Evolutionary conservation across 2,888 invertebrate genomes (phyloP).

Genomic region (Netelia virgata): DNA sequence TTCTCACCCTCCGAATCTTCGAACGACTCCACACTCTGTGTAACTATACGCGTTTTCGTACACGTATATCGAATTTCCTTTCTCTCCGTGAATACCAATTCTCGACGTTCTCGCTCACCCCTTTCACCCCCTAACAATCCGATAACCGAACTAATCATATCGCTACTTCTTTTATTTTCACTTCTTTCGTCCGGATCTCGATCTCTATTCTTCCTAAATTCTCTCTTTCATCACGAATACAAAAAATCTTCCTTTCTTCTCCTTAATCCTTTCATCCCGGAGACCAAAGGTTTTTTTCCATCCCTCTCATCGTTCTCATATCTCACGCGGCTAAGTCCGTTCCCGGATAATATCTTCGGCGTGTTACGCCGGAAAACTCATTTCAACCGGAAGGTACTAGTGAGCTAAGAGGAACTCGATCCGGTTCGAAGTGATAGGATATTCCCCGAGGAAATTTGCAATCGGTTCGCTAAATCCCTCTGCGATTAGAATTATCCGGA

Average conservation of each 20-base stretch:
- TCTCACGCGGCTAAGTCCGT: no score
- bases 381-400: neutral
- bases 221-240: neutral
- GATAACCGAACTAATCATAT: slow-evolving; percentile 42
- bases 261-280: neutral
- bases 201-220: neutral
- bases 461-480: slow-evolving; percentile 12
- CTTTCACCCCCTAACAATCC: slow-evolving; percentile 21
- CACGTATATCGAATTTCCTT: slow-evolving; percentile 13
- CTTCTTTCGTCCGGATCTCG: neutral
- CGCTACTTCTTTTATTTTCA: slow-evolving; percentile 34
- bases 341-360: neutral
- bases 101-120: slow-evolving; percentile 10
- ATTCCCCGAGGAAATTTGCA: slow-evolving; percentile 48
- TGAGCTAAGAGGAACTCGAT: neutral
- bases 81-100: slow-evolving; percentile 16
- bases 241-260: slow-evolving; percentile 4
- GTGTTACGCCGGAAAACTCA: slow-evolving; percentile 9
- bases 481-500: slow-evolving; percentile 17
- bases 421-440: neutral
- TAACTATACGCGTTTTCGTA: slow-evolving; percentile 6
- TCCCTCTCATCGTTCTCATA: no score
- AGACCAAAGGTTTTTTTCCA: no score
- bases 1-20: slow-evolving; percentile 37
- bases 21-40: neutral